Evolutionary conservation across 2,888 invertebrate genomes (phyloP).

Genomic region (Synanthedon andrenaeformis): DNA sequence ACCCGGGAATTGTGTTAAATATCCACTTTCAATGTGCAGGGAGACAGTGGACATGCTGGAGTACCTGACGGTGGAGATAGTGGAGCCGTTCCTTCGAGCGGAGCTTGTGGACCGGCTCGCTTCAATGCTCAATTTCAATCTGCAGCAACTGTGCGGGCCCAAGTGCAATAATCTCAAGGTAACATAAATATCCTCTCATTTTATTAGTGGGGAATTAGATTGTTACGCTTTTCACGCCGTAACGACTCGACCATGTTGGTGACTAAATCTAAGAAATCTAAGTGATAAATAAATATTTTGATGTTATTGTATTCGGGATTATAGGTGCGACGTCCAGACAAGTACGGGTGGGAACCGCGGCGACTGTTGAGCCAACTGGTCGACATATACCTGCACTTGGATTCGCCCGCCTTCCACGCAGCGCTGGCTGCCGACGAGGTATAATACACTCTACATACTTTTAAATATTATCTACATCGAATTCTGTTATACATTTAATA

Average conservation of each 20-base stretch:
- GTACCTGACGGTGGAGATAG: conserved; percentile 94
- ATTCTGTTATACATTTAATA: too few relatives aligned
- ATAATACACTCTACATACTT: conserved; percentile 11
- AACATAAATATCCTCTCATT: not conserved
- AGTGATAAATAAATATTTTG: too few relatives aligned
- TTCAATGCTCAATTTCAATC: conserved; percentile 98
- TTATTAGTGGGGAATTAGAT: not conserved
- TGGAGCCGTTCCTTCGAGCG: conserved; percentile 93
- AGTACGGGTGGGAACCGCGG: conserved; percentile 98
- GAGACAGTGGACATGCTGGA: conserved; percentile 99
- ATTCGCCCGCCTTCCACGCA: conserved; percentile 90
- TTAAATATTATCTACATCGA: too few relatives aligned
- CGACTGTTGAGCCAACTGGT: conserved; percentile 91
- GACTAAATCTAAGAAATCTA: too few relatives aligned
- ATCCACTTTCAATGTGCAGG: conserved; percentile 34
- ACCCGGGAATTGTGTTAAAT: too few relatives aligned
- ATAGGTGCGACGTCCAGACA: conserved; percentile 87
- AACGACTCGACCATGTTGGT: not conserved
- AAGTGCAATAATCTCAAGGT: conserved; percentile 93
- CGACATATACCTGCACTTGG: conserved; percentile 96
- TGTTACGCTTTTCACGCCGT: not conserved
- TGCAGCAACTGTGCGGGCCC: conserved; percentile 95
- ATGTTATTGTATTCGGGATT: not conserved
- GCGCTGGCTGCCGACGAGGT: conserved; percentile 97
- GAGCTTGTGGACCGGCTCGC: conserved; percentile 94